Conservation (phyloP, 2,888 invertebrate species). For the Drosophila prostipennis region DNA sequence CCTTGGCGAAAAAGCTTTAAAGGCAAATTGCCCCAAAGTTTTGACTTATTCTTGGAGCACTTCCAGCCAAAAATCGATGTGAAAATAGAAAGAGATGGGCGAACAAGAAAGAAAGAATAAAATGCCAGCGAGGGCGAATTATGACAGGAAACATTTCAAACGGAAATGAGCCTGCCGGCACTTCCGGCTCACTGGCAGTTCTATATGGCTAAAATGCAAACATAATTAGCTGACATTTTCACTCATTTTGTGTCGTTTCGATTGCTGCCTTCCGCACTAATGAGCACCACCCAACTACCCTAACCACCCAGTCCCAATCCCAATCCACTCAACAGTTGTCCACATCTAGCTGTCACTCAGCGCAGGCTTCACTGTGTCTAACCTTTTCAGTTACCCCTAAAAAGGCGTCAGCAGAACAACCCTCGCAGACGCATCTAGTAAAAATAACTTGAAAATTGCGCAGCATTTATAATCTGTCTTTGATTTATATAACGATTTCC, state of each 20-base stretch:
- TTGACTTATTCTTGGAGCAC: constrained; percentile 66
- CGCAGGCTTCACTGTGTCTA: constrained; percentile 38
- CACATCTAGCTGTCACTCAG: constrained; percentile 30
- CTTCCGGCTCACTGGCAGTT: constrained; percentile 52
- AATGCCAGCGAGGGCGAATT: constrained; percentile 33
- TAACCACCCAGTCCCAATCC: neutral
- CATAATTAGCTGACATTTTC: constrained; percentile 64
- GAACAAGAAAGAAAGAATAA: too few species aligned
- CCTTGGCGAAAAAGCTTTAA: constrained; percentile 56
- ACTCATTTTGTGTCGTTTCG: constrained; percentile 24
- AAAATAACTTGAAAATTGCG: constrained; percentile 75
- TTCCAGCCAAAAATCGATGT: constrained; percentile 44
- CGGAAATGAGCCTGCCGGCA: constrained; percentile 64
- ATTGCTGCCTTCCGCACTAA: constrained; percentile 48
- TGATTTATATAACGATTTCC: constrained; percentile 82
- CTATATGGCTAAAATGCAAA: constrained; percentile 23
- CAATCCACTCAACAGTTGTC: constrained; percentile 55
- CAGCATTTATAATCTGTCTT: constrained; percentile 78
- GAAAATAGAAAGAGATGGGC: constrained; percentile 27
- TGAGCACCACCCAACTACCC: constrained; percentile 33
- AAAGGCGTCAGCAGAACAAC: constrained; percentile 27
- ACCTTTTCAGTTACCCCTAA: constrained; percentile 47
- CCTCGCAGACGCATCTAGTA: constrained; percentile 31
- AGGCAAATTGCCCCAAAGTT: constrained; percentile 63
- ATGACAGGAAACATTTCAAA: constrained; percentile 68